phyloP scores from a whole-genome alignment of 2,888 invertebrate species.

The Dilophus febrilis region DNA sequence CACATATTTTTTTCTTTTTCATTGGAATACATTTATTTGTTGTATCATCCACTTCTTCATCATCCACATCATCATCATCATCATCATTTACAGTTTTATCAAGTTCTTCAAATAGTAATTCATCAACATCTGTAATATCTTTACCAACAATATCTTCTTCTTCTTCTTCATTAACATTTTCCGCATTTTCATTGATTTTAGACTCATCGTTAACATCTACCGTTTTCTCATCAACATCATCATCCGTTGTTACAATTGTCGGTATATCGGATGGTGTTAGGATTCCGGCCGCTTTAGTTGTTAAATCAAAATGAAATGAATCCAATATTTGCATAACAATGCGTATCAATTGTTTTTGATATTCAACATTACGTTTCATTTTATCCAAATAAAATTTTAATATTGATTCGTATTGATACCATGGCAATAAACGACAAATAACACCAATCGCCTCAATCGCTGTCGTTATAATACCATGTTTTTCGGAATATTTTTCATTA shows the following conservation, averaged over 20 bases:
- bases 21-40: slow-evolving; percentile 20
- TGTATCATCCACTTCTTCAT: slow-evolving; percentile 29
- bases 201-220: background rate
- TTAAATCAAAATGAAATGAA: slow-evolving; percentile 81
- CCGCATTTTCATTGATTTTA: background rate
- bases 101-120: slow-evolving; percentile 8
- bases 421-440: slow-evolving; percentile 62
- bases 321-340: slow-evolving; percentile 66
- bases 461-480: slow-evolving; percentile 67
- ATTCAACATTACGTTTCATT: slow-evolving; percentile 50
- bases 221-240: no score
- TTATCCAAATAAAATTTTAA: slow-evolving; percentile 64
- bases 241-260: slow-evolving; percentile 13
- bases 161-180: background rate
- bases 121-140: slow-evolving; percentile 21
- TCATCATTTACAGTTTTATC: slow-evolving; percentile 16
- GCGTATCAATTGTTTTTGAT: slow-evolving; percentile 69
- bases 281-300: slow-evolving; percentile 21
- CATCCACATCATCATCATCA: slow-evolving; percentile 26
- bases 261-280: slow-evolving; percentile 13
- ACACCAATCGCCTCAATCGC: slow-evolving; percentile 66
- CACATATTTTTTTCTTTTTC: slow-evolving; percentile 13
- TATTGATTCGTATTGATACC: slow-evolving; percentile 76
- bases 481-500: slow-evolving; percentile 54
- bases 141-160: slow-evolving; percentile 13